Conservation (phyloP, 2,888 invertebrate species). For the Limnephilus auricula region DNA sequence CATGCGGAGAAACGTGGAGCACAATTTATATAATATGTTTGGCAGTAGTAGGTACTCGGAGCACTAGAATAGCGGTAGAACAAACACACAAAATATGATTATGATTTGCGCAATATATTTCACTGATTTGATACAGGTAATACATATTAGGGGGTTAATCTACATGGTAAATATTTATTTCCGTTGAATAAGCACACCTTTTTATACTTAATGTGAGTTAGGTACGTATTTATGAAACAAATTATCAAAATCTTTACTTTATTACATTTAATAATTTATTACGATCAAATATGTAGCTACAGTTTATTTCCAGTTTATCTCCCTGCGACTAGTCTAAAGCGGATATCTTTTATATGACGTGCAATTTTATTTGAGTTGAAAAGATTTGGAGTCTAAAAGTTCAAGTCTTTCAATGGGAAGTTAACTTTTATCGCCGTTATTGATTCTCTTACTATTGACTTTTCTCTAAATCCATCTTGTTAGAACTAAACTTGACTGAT, state of each 20-base stretch:
- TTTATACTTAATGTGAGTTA: too few relatives aligned
- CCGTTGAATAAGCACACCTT: too few relatives aligned
- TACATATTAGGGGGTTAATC: too few relatives aligned
- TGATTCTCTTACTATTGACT: background rate
- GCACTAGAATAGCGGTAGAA: too few relatives aligned
- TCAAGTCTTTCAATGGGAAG: background rate
- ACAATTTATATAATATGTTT: too few relatives aligned
- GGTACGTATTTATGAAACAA: too few relatives aligned
- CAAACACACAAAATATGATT: too few relatives aligned
- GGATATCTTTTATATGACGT: background rate
- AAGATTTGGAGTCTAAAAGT: background rate
- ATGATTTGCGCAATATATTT: too few relatives aligned
- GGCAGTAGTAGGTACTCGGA: too few relatives aligned
- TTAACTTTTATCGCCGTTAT: background rate
- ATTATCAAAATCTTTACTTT: background rate
- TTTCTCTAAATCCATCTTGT: background rate
- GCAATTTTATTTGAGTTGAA: background rate
- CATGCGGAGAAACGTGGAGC: too few relatives aligned
- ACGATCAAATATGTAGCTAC: background rate
- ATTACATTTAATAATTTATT: background rate
- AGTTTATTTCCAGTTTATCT: background rate
- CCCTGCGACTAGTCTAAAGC: background rate
- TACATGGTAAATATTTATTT: too few relatives aligned
- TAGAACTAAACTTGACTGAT: background rate
- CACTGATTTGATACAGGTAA: too few relatives aligned